Base-by-base conservation (phyloP, 2,888 invertebrate genomes). In the Mimas tiliae region DNA sequence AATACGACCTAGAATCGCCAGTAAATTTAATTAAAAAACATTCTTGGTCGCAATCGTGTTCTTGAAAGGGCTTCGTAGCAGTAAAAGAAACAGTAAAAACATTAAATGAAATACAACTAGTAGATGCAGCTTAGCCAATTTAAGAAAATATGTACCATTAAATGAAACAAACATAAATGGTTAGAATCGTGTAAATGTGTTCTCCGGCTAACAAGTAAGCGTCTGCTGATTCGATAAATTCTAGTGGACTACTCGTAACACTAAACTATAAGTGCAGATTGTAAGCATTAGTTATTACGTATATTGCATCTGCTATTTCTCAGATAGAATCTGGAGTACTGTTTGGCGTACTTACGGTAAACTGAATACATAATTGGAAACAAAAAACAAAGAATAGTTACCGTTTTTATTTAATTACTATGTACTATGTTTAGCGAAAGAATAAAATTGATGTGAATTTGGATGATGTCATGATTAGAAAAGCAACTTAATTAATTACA, bases 121-220 rank as follows among this genome's bases (percentile, higher is more conserved):
- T 38, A 38, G 38, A 38, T 14, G 45, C 11, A 45, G 45, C 12
- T 45, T 45, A 45, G 1, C 1, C 11, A 12, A 45, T 45, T 11
- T 11, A 6, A 42, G 12, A 14, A 45, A 45, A 11, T 45, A 4
- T 4, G 19, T 50, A n/a, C 6, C 12, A 34, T 55, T 12, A 34
- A 55, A 19, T 16, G 19, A 58, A 58, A 38, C 42, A 58, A 6
- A 9, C 45, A 9, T 19, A 12, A n/a, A n/a, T n/a, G n/a, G n/a
- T n/a, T n/a, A n/a, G 19, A 42, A 42, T 58, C 16, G 19, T 38
- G 42, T 38, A 38, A 58, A 58, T 42, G 58, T 19, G 34, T 55
- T 55, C 55, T 21, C 38, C 38, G 16, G 58, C 58, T 58, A 58
- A 58, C 58, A 19, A 38, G 38, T 58, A 42, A 58, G 58, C 58